Conservation (phyloP, 2,888 invertebrate genomes). For the Atrina japonica region DNA sequence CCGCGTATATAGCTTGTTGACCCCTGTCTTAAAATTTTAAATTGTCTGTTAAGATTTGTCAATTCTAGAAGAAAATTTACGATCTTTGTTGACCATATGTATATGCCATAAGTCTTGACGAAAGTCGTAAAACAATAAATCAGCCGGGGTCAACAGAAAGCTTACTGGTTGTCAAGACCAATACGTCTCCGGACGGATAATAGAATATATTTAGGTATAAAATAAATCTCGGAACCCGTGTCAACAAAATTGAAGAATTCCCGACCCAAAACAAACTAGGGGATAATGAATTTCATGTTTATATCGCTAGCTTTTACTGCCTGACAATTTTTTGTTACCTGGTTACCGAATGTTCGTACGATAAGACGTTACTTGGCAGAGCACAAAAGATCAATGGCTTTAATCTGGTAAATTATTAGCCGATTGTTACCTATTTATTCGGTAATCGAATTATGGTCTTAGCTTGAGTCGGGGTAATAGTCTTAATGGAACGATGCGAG, state of each 20-base stretch:
- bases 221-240: slow-evolving; percentile 25
- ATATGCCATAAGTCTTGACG: slow-evolving; percentile 24
- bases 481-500: background rate
- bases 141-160: slow-evolving; percentile 15
- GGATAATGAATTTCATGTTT: slow-evolving; percentile 24
- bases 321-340: slow-evolving; percentile 23
- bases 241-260: slow-evolving; percentile 24
- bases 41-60: slow-evolving; percentile 3
- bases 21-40: background rate
- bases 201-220: slow-evolving; percentile 24
- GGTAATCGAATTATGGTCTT: slow-evolving; percentile 24
- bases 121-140: slow-evolving; percentile 30
- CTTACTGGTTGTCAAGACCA: slow-evolving; percentile 20
- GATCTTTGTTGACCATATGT: background rate
- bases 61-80: slow-evolving; percentile 24
- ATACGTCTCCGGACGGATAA: slow-evolving; percentile 16
- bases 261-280: slow-evolving; percentile 21
- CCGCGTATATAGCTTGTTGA: slow-evolving; percentile 11
- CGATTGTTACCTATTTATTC: slow-evolving; percentile 18
- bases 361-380: slow-evolving; percentile 18
- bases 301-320: slow-evolving; percentile 9
- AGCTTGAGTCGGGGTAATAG: slow-evolving; percentile 15
- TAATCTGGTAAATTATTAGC: slow-evolving; percentile 7
- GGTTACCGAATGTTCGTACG: background rate
- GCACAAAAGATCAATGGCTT: slow-evolving; percentile 21